Base-by-base conservation (phyloP, 2,797 vertebrate genomes). In the Lophius americanus region DNA sequence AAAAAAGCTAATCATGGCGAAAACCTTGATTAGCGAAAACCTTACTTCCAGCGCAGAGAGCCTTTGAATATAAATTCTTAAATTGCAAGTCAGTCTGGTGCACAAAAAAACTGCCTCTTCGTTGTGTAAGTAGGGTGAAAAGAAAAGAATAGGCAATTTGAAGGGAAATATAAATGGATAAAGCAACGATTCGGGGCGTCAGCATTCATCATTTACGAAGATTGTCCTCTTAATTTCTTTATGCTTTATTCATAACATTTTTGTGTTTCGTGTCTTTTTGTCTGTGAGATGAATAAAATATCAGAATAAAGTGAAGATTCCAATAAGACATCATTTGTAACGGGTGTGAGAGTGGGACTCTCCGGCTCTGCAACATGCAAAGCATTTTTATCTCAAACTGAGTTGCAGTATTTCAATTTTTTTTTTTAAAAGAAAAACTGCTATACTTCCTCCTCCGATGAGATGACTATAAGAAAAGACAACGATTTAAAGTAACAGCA, bases 151-250 rank as follows among this genome's bases (percentile, higher is more conserved):
- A 35, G 70, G 23, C 61, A 51, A 75, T 83, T 77, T 75, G 53
- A 61, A 79, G 75, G 75, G 52, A 83, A 81, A 79, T 81, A 89
- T 72, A 57, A 87, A 90, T 85, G 79, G 78, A 73, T 65, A 48
- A 51, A 55, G 70, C 69, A 51, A n/a, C 4, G 50, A 47, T 64
- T 65, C 69, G 61, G 13, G 42, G 60, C 46, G 67, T 60, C 53
- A 60, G 60, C 76, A 85, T 90, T 84, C 53, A 85, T 90, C 87
- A 82, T 51, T 64, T 59, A 43, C 32, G 47, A 62, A 43, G 59
- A 78, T 56, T 72, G 60, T 64, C 62, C 64, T 71, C 77, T 73
- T 81, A 70, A 81, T 76, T 75, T 56, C 59, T 41, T 86, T 72
- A 14, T 6, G 41, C 47, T 76, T 73, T 72, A 51, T 46, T 46